phyloP scores from a whole-genome alignment of 2,113 vertebrate species.

The Engystomops pustulosus region DNA sequence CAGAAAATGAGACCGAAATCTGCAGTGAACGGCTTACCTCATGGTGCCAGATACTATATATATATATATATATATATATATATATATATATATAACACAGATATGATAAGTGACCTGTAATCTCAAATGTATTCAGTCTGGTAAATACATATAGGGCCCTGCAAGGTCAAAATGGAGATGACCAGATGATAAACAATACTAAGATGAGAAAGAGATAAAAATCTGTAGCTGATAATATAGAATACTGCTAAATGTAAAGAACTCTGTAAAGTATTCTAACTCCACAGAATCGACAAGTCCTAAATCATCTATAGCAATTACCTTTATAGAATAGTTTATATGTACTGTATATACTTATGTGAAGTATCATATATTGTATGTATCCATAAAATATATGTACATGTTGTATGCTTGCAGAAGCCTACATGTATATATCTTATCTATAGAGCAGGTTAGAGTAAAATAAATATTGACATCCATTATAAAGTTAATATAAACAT shows the following conservation, averaged over 20 bases:
- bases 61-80: neutral
- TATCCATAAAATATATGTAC: no score
- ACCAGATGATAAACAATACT: neutral
- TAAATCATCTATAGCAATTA: no score
- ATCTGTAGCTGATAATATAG: neutral
- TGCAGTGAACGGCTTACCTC: slow-evolving; percentile 31
- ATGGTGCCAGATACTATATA: neutral
- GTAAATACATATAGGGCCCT: neutral
- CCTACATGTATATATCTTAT: no score
- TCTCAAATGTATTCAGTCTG: neutral
- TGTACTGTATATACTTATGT: neutral
- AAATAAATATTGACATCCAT: no score
- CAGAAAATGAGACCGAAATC: slow-evolving; percentile 34
- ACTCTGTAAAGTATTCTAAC: neutral
- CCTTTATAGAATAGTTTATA: neutral
- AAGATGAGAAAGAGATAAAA: neutral
- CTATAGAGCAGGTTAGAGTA: no score
- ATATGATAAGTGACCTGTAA: no score
- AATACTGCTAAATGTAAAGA: neutral
- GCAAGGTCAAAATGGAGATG: slow-evolving; percentile 17
- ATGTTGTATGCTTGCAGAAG: no score
- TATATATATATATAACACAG: neutral
- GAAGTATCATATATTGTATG: no score
- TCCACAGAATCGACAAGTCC: neutral
- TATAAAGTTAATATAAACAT: no score